These are phyloP conservation scores for Gracilinanus agilis DNA, from an alignment of 2,113 vertebrate species.

Conservation along the genomic window DNA sequence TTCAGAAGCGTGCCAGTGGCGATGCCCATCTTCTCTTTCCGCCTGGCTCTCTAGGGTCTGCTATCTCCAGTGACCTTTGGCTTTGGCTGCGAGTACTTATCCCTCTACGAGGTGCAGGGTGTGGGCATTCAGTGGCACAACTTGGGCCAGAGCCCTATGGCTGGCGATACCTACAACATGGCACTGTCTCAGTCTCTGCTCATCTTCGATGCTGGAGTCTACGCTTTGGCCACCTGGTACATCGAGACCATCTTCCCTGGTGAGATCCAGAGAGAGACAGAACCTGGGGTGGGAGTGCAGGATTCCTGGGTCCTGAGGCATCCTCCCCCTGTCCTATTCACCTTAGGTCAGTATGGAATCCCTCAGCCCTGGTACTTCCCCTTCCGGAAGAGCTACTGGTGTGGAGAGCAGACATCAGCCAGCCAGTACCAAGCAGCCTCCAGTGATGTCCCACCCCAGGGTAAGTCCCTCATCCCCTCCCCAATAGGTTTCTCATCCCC, in stretches of 20 bases:
- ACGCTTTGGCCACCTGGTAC: slow-evolving; percentile 91
- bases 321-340: not conserved
- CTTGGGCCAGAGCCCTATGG: slow-evolving; percentile 84
- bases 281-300: not conserved
- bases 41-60: slow-evolving; percentile 85
- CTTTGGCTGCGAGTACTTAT: slow-evolving; percentile 94
- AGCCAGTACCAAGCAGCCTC: slow-evolving; percentile 62
- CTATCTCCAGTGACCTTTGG: slow-evolving; percentile 96
- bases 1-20: not conserved
- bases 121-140: slow-evolving; percentile 94
- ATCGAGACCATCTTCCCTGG: slow-evolving; percentile 93
- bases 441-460: not conserved
- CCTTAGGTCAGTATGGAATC: slow-evolving; percentile 91
- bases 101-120: slow-evolving; percentile 93
- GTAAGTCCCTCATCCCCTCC: slow-evolving; percentile 42
- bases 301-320: not conserved
- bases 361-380: slow-evolving; percentile 94
- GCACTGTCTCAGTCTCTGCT: slow-evolving; percentile 87
- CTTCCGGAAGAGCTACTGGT: slow-evolving; percentile 92
- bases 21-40: not conserved
- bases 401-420: slow-evolving; percentile 81
- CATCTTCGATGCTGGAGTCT: slow-evolving; percentile 89
- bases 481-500: no score
- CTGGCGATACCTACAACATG: slow-evolving; percentile 90
- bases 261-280: slow-evolving; percentile 67